Evolutionary conservation across 2,888 invertebrate species (phyloP).

Genomic region (Choreutis nemorana): DNA sequence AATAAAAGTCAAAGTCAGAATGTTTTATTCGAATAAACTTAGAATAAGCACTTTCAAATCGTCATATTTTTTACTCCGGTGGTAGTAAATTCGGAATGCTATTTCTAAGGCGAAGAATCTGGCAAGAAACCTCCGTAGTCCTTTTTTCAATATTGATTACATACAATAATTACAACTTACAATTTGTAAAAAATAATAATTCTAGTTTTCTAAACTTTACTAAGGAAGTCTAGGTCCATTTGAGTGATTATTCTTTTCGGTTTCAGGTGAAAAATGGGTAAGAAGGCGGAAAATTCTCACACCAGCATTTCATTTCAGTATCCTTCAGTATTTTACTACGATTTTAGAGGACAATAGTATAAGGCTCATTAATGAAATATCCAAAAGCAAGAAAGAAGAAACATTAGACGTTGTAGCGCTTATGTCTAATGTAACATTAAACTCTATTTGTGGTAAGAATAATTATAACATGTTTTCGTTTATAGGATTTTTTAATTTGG

Average conservation of each 20-base stretch:
- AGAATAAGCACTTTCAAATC: too few species aligned
- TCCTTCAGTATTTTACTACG: constrained; percentile 28
- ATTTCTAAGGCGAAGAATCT: too few species aligned
- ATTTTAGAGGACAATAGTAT: constrained; percentile 23
- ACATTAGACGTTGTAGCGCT: constrained; percentile 42
- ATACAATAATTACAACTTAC: too few species aligned
- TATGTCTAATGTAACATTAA: constrained; percentile 50
- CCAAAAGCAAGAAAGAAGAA: constrained; percentile 3
- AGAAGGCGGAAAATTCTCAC: constrained; percentile 55
- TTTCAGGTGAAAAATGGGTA: constrained; percentile 51
- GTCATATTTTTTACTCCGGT: too few species aligned
- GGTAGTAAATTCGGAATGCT: too few species aligned
- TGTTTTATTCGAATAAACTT: too few species aligned
- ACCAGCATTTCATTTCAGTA: constrained; percentile 64
- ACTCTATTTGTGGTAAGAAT: constrained; percentile 65
- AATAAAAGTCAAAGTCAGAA: not conserved
- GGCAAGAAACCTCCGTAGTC: too few species aligned
- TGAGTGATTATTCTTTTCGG: too few species aligned
- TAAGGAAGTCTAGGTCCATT: too few species aligned
- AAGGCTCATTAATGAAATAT: constrained; percentile 17
- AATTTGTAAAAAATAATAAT: too few species aligned
- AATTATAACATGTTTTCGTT: not conserved
- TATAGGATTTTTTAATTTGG: not conserved
- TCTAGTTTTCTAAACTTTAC: too few species aligned
- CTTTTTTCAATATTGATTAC: too few species aligned